These are phyloP conservation scores for Melieria picta DNA, from an alignment of 2,888 invertebrate species.

Conservation along the genomic window DNA sequence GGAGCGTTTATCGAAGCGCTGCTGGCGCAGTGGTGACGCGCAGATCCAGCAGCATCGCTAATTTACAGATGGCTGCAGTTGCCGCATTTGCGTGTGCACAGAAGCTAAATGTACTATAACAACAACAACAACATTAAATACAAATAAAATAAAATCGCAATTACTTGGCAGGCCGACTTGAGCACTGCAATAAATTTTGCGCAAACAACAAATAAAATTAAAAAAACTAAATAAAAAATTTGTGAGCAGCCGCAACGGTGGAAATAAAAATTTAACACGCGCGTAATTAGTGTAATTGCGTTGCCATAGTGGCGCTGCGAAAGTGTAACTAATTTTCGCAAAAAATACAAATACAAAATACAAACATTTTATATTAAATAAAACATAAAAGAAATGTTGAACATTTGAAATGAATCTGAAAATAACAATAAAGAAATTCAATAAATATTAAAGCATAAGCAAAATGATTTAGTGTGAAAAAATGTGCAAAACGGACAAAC, in stretches of 20 bases:
- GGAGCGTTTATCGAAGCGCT: conserved; percentile 20
- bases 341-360: conserved; percentile 1
- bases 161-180: not conserved
- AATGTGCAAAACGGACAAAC: not conserved
- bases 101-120: not conserved
- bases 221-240: conserved; percentile 38
- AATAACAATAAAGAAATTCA: conserved; percentile 6
- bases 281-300: conserved; percentile 17
- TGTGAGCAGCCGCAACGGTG: not conserved
- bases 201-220: conserved; percentile 45
- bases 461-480: not conserved
- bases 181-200: not conserved
- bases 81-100: not conserved
- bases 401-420: not conserved
- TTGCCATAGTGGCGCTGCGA: conserved; percentile 45
- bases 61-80: not conserved
- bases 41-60: not conserved
- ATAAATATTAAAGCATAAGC: not conserved
- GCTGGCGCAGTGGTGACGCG: conserved; percentile 11
- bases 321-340: conserved; percentile 50
- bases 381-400: not conserved
- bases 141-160: conserved; percentile 14
- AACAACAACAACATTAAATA: conserved; percentile 3
- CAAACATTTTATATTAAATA: not conserved
- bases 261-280: conserved; percentile 36